A percentile compares a stretch with the other conserved stretches of the same genome.
Conservation (phyloP, 2,113 vertebrate species). For the Entelurus aequoreus region DNA sequence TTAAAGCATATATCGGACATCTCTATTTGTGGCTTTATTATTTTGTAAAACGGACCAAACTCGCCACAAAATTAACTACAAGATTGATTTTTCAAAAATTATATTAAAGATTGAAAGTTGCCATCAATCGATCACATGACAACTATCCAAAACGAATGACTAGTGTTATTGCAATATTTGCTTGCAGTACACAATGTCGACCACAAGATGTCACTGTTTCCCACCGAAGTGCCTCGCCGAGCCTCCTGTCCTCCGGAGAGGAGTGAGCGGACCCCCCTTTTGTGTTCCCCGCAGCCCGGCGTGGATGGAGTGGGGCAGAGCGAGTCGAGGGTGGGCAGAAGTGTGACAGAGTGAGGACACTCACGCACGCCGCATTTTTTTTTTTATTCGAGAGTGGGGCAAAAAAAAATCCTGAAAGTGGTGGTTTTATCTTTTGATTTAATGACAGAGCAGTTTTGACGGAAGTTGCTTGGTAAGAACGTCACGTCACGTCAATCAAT, state of each 20-base stretch:
- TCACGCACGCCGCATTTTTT: conserved; percentile 38
- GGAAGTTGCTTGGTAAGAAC: conserved; percentile 56
- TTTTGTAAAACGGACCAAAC: too few species aligned
- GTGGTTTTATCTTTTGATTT: conserved; percentile 34
- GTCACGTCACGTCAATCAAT: conserved; percentile 18
- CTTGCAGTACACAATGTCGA: conserved; percentile 19
- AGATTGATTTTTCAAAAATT: too few species aligned
- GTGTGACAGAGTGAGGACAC: conserved; percentile 63
- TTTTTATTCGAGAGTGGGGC: conserved; percentile 23
- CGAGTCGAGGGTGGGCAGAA: conserved; percentile 63
- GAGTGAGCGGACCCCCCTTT: conserved; percentile 66
- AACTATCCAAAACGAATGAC: too few species aligned
- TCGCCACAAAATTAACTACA: too few species aligned
- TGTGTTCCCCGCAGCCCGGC: conserved; percentile 39
- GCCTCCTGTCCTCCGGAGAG: conserved; percentile 41
- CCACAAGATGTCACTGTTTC: conserved; percentile 73
- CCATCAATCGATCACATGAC: too few species aligned
- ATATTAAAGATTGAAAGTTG: too few species aligned
- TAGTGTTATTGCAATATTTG: too few species aligned
- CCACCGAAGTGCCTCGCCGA: conserved; percentile 37
- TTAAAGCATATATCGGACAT: too few species aligned
- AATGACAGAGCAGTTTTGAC: conserved; percentile 47
- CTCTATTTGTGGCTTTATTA: too few species aligned
- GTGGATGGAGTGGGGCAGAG: conserved; percentile 52
- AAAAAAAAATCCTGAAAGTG: conserved; percentile 6